Percentiles rank a stretch among this genome's conserved stretches.
These are phyloP conservation scores for Nannobrachium achirus DNA, from an alignment of 2,113 vertebrate species.

Conservation along the genomic window DNA sequence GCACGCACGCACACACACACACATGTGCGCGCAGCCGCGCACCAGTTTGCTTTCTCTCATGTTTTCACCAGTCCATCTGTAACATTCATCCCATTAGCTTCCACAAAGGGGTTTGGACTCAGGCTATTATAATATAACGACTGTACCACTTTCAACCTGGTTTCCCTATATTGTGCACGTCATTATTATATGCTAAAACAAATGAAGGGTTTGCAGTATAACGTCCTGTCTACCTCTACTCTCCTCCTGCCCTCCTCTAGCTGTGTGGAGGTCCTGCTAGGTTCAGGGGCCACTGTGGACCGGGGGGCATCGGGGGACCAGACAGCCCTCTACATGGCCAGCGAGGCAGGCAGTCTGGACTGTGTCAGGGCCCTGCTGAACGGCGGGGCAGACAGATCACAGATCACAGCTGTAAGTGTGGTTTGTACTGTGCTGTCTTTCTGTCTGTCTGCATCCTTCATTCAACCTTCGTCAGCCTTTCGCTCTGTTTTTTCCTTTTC, in stretches of 20 bases:
- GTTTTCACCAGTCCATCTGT: too few relatives aligned
- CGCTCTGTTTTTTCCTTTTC: too few relatives aligned
- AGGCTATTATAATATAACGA: too few relatives aligned
- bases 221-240: background rate
- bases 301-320: slow-evolving; percentile 81
- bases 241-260: slow-evolving; percentile 60
- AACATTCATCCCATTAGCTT: too few relatives aligned
- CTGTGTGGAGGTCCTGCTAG: slow-evolving; percentile 88
- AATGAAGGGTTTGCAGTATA: too few relatives aligned
- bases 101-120: too few relatives aligned
- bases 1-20: background rate
- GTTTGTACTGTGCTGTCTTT: background rate
- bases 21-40: background rate
- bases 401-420: slow-evolving; percentile 81
- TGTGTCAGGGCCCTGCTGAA: slow-evolving; percentile 86
- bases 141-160: too few relatives aligned
- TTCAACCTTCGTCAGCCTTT: too few relatives aligned
- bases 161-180: too few relatives aligned
- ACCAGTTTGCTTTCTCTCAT: too few relatives aligned
- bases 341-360: slow-evolving; percentile 84
- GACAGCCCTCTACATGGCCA: slow-evolving; percentile 89
- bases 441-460: background rate
- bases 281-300: slow-evolving; percentile 85
- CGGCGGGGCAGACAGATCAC: slow-evolving; percentile 82
- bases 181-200: too few relatives aligned